Base-by-base conservation (phyloP, 1,140 invertebrate species). In the Neodiprion lecontei region DNA sequence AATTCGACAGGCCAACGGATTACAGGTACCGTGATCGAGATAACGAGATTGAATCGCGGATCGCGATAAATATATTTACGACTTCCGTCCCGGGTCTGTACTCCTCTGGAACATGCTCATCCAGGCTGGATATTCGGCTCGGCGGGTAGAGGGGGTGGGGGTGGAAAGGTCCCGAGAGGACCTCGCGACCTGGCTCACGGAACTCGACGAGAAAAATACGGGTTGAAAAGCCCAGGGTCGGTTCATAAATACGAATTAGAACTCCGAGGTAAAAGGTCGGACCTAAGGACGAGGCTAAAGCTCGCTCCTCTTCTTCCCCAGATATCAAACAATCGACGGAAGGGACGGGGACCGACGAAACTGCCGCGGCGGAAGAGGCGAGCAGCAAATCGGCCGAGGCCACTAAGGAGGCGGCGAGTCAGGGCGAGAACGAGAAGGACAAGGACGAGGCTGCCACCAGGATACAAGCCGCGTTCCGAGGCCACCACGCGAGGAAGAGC, bases 391-490 rank as follows among this genome's bases (percentile, higher is more conserved):
- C 70, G 21, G 69, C 61, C 0, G 82, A 80, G 0, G 76, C 53
- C 81, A 14, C 74, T 12, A 71, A 50, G 47, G 70, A 71, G 12
- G 70, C 10, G 47, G 48, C 70, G 11, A 48, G 48, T 0, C 11
- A 71, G 69, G 88, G 89, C 79, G 79, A 89, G 66, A 89, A 89
- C 74, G 91, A 91, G 81, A 90, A 90, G 7, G 91, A 92, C 72
- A 84, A 91, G 48, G 89, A 91, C 74, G 88, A 90, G 77, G 93
- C 93, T 70, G 93, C 92, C 9, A 89, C 91, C 21, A 92, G 92
- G 83, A 93, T 94, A 86, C 93, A 94, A 80, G 92, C 92, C 17
- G 90, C 89, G 10, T 93, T 92, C 80, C 86, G 92, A 61, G 92
- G 92, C 11, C 91, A 92, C 77, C 89, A 91, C 82, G 86, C 88